Conservation (phyloP, 2,888 invertebrate species). For the Mongoloraphidia duomilia region DNA sequence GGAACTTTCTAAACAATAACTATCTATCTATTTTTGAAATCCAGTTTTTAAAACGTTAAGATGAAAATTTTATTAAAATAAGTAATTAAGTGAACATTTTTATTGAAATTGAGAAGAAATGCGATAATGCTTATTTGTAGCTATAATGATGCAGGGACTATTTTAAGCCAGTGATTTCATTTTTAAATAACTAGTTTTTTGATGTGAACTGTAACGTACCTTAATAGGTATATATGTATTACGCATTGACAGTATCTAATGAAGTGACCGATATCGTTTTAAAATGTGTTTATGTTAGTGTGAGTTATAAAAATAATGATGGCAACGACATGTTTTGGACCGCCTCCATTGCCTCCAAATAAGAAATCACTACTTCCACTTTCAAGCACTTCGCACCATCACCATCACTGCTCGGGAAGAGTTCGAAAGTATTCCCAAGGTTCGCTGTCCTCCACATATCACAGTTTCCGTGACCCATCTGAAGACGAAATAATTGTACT, state of each 20-base stretch:
- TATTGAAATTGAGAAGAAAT: too few relatives aligned
- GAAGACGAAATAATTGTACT: slow-evolving; percentile 25
- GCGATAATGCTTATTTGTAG: too few relatives aligned
- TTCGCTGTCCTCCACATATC: slow-evolving; percentile 37
- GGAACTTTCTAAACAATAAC: too few relatives aligned
- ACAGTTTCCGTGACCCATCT: slow-evolving; percentile 40
- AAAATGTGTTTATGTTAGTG: neutral
- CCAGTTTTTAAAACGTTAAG: too few relatives aligned
- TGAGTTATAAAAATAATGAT: slow-evolving; percentile 21
- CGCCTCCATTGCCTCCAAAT: slow-evolving; percentile 41
- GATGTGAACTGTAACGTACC: neutral
- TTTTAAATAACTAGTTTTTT: too few relatives aligned
- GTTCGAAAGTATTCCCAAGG: slow-evolving; percentile 13
- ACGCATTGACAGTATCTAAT: neutral
- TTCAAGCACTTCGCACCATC: slow-evolving; percentile 16
- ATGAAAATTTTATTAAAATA: too few relatives aligned
- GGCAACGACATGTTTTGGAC: slow-evolving; percentile 41
- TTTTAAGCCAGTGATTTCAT: too few relatives aligned
- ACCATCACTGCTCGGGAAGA: slow-evolving; percentile 1
- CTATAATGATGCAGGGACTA: too few relatives aligned
- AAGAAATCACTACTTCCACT: slow-evolving; percentile 25
- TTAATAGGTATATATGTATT: neutral
- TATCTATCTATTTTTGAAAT: too few relatives aligned
- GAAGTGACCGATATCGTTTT: neutral
- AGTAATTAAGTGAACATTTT: too few relatives aligned